Conservation (phyloP, 2,888 invertebrate genomes). For the Mactromeris polynyma region DNA sequence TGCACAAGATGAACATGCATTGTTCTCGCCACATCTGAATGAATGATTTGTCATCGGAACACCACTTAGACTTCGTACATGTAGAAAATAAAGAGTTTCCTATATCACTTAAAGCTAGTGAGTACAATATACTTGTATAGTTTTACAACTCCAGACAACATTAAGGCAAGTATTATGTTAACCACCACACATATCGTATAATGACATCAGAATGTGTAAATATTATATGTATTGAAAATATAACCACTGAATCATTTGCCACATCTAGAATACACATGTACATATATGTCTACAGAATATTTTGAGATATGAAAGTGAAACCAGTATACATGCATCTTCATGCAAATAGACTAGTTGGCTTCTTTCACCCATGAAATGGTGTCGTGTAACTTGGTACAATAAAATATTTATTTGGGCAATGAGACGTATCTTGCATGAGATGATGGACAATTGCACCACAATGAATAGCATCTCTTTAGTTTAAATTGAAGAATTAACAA, state of each 20-base stretch:
- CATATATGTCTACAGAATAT: background rate
- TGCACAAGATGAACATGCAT: background rate
- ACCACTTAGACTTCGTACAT: conserved; percentile 10
- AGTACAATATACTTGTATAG: background rate
- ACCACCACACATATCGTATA: background rate
- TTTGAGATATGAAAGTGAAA: too few relatives aligned
- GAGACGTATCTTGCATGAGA: too few relatives aligned
- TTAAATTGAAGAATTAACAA: too few relatives aligned
- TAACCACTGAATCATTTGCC: background rate
- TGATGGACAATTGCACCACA: too few relatives aligned
- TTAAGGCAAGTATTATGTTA: background rate
- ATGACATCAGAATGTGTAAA: background rate
- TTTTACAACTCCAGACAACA: background rate
- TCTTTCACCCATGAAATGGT: too few relatives aligned
- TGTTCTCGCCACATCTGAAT: background rate
- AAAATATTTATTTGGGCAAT: too few relatives aligned
- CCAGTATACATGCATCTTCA: too few relatives aligned
- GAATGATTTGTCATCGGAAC: conserved; percentile 4
- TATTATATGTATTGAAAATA: background rate
- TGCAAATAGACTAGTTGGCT: too few relatives aligned
- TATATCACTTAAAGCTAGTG: background rate
- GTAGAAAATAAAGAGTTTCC: background rate
- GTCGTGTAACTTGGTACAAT: too few relatives aligned
- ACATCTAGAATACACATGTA: background rate
- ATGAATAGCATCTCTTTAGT: too few relatives aligned